Conservation (phyloP, 2,888 invertebrate genomes). For the Ophioninae sp. region DNA sequence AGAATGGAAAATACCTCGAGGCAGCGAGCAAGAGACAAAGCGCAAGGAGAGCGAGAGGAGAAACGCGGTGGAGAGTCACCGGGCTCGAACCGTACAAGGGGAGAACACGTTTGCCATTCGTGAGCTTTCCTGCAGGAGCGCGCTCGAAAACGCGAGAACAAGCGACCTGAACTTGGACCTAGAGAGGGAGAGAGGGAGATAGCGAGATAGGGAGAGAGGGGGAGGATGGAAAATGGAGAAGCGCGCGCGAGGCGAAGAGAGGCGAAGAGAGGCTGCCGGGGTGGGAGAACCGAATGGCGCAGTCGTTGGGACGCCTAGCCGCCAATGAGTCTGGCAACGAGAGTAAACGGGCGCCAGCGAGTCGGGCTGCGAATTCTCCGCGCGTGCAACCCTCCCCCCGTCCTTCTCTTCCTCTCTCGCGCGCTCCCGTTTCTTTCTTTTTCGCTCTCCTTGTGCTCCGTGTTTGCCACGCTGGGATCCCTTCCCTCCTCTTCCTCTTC, state of each 20-base stretch:
- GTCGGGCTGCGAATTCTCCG: conserved; percentile 63
- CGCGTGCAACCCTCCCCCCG: conserved; percentile 59
- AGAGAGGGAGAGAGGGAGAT: conserved; percentile 18
- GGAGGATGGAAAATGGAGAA: conserved; percentile 1
- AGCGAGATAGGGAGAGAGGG: conserved; percentile 21
- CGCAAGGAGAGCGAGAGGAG: conserved; percentile 31
- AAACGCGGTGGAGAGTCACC: conserved; percentile 19
- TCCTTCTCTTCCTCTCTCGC: conserved; percentile 27
- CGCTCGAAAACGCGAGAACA: conserved; percentile 22
- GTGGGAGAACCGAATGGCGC: conserved; percentile 63
- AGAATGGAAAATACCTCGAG: conserved; percentile 27
- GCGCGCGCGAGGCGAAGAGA: conserved; percentile 2
- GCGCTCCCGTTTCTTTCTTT: conserved; percentile 29
- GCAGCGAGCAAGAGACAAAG: conserved; percentile 1
- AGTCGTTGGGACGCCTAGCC: conserved; percentile 78
- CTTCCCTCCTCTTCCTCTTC: conserved; percentile 55
- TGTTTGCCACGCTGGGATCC: conserved; percentile 34
- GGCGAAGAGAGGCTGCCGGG: conserved; percentile 14
- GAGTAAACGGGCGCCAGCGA: conserved; percentile 70
- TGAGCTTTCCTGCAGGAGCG: conserved; percentile 19
- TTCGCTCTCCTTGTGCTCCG: conserved; percentile 24
- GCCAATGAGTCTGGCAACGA: conserved; percentile 79
- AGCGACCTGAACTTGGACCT: conserved; percentile 29
- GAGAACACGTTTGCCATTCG: conserved; percentile 29
- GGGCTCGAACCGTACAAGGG: conserved; percentile 1